These are phyloP conservation scores for Carapus acus DNA, from an alignment of 2,797 vertebrate genomes.

Conservation along the genomic window DNA sequence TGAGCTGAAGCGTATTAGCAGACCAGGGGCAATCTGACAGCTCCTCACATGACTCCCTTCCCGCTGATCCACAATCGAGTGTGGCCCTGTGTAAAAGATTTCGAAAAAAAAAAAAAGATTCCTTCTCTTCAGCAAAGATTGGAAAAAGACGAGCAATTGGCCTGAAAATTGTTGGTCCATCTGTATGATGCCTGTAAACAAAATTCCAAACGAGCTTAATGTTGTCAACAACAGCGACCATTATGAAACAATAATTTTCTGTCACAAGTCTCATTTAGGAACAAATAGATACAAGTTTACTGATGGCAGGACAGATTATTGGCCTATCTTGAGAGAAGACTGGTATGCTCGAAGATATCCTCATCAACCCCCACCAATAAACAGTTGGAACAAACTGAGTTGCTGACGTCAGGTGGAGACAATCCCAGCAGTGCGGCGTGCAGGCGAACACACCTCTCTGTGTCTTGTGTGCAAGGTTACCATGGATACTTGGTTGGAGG, in stretches of 20 bases:
- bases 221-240: neutral
- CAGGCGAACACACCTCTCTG: conserved; percentile 44
- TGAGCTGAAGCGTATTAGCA: conserved; percentile 28
- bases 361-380: conserved; percentile 39
- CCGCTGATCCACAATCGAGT: conserved; percentile 4
- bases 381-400: conserved; percentile 24
- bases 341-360: conserved; percentile 19
- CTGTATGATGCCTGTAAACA: too few species aligned
- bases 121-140: too few species aligned
- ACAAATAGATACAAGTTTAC: neutral
- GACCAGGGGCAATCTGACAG: conserved; percentile 11
- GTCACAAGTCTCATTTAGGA: neutral
- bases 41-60: conserved; percentile 10
- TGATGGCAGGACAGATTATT: too few species aligned
- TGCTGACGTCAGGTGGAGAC: conserved; percentile 53
- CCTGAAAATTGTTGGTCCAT: too few species aligned
- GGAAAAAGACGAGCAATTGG: too few species aligned
- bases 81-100: neutral
- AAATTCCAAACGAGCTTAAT: neutral
- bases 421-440: conserved; percentile 47
- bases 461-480: conserved; percentile 60
- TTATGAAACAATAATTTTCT: neutral
- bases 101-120: too few species aligned
- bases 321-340: conserved; percentile 4
- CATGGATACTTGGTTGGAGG: conserved; percentile 60